Evolutionary conservation across 2,113 vertebrate genomes (phyloP).

Genomic region (Hoplias malabaricus): DNA sequence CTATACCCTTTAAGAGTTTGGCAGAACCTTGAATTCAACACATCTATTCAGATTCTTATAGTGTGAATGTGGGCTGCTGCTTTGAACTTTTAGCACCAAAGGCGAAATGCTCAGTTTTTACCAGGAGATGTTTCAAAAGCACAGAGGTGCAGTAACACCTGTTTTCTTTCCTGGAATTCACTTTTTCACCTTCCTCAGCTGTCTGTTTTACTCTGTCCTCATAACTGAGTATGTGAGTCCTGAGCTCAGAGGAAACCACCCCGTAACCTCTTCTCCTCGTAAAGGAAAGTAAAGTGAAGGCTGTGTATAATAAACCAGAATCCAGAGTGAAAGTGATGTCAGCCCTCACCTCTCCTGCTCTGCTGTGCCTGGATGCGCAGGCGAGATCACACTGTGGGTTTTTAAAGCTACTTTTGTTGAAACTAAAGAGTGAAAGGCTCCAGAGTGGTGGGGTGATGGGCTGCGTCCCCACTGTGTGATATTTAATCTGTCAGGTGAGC

Average conservation of each 20-base stretch:
- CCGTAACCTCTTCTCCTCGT: background rate
- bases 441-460: background rate
- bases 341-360: conserved; percentile 1
- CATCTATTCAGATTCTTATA: background rate
- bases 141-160: background rate
- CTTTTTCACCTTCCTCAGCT: background rate
- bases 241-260: background rate
- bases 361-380: background rate
- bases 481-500: conserved; percentile 30
- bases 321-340: background rate
- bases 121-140: conserved; percentile 72
- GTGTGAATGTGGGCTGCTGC: background rate
- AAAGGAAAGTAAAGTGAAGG: background rate
- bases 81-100: conserved; percentile 2
- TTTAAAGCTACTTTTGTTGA: background rate
- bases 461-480: background rate
- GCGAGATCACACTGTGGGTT: background rate
- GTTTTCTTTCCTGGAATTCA: background rate
- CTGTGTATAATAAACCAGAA: background rate
- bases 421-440: background rate
- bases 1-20: background rate
- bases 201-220: background rate
- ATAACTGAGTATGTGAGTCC: background rate
- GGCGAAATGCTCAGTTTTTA: conserved; percentile 87
- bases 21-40: background rate